Conservation (phyloP, 2,888 invertebrate genomes). For the Anoplius nigerrimus region DNA sequence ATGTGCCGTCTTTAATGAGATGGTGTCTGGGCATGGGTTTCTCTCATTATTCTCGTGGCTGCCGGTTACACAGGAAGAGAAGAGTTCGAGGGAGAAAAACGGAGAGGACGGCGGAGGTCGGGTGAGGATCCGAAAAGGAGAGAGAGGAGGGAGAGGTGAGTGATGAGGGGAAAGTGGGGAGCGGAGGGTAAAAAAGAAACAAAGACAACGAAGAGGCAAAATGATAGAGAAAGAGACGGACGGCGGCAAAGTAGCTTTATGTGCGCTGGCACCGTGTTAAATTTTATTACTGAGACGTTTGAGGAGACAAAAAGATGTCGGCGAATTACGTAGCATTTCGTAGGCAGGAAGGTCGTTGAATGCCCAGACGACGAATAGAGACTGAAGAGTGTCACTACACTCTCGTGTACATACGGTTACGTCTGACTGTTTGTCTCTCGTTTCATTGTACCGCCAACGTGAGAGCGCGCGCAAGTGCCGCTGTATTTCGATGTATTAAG, state of each 20-base stretch:
- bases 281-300: conserved; percentile 40
- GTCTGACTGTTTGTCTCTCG: neutral
- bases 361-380: neutral
- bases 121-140: neutral
- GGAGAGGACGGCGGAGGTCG: neutral
- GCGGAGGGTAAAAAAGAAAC: neutral
- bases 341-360: conserved; percentile 7
- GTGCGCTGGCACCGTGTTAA: conserved; percentile 26
- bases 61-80: conserved; percentile 31
- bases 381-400: conserved; percentile 3
- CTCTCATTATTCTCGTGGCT: conserved; percentile 55
- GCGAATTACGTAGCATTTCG: conserved; percentile 27
- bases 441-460: too few relatives aligned
- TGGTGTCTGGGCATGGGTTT: conserved; percentile 54
- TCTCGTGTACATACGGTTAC: conserved; percentile 4
- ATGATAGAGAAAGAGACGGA: conserved; percentile 18
- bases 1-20: conserved; percentile 63
- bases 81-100: neutral
- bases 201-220: neutral
- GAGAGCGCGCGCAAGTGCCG: neutral
- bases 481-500: too few relatives aligned
- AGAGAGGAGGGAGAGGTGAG: neutral
- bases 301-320: conserved; percentile 27
- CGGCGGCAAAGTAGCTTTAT: conserved; percentile 30
- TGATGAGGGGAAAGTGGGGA: neutral